A percentile compares a stretch with the other conserved stretches of the same genome.
These are phyloP conservation scores for Apaloderma vittatum DNA, from an alignment of 2,113 vertebrate species.

Conservation along the genomic window DNA sequence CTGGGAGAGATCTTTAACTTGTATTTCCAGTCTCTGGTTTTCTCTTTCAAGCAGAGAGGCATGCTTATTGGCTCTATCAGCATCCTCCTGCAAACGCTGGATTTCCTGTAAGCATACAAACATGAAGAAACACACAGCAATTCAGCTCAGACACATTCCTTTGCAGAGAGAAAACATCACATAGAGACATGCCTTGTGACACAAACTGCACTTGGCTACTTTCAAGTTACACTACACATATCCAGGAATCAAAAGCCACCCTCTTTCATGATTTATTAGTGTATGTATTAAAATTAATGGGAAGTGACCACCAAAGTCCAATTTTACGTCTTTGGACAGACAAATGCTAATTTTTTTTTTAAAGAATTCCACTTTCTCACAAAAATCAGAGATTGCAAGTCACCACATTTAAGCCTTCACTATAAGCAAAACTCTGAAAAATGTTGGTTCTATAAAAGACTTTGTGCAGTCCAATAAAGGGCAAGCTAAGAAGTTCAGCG, in stretches of 20 bases:
- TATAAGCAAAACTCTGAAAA: neutral
- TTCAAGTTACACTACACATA: neutral
- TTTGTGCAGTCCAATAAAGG: neutral
- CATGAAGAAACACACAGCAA: neutral
- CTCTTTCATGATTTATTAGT: neutral
- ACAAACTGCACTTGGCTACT: neutral
- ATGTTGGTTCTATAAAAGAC: neutral
- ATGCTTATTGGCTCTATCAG: conserved; percentile 92
- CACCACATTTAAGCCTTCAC: neutral
- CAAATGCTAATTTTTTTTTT: neutral
- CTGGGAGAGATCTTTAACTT: conserved; percentile 91
- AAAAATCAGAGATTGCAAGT: neutral
- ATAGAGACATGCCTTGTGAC: neutral
- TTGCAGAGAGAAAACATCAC: neutral
- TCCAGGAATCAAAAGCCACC: rapidly evolving
- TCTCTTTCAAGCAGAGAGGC: conserved; percentile 89
- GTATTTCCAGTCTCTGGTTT: conserved; percentile 89
- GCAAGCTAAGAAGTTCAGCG: neutral
- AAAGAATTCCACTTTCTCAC: neutral
- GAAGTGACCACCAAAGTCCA: neutral
- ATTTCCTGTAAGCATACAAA: conserved; percentile 85
- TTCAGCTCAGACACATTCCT: neutral
- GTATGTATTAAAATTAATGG: neutral
- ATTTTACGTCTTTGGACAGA: neutral
- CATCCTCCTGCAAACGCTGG: conserved; percentile 88